phyloP scores from a whole-genome alignment of 2,113 vertebrate species.

The Otocyon megalotis region DNA sequence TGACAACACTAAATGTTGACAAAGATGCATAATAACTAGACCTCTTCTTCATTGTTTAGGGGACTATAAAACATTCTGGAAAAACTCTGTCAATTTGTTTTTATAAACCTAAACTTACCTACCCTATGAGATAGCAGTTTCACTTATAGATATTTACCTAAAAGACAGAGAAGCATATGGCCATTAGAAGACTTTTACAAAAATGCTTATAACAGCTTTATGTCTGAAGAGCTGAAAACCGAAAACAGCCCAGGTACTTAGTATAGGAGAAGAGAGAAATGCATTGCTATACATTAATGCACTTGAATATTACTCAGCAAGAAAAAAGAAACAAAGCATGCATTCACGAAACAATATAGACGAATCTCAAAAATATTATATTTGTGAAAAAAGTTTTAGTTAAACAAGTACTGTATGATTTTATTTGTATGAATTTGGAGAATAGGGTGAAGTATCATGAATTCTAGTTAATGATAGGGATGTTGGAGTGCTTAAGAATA shows the following conservation, averaged over 20 bases:
- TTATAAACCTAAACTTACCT: not conserved
- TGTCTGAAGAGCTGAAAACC: not conserved
- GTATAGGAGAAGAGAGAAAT: not conserved
- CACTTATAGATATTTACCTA: not conserved
- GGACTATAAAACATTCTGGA: not conserved
- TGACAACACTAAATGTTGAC: not conserved
- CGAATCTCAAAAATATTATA: not conserved
- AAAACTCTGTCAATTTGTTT: not conserved
- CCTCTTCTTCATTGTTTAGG: not conserved
- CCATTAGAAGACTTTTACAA: not conserved
- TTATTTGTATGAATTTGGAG: not conserved
- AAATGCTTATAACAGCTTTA: not conserved
- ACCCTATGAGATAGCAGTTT: not conserved
- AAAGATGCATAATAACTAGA: not conserved
- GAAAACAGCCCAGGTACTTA: not conserved
- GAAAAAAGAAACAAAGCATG: not conserved
- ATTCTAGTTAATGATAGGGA: not conserved
- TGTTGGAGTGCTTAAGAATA: not conserved
- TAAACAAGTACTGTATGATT: not conserved
- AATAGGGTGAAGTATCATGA: not conserved
- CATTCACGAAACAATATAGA: not conserved
- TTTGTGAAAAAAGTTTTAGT: not conserved
- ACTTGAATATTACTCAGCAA: not conserved
- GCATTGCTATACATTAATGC: not conserved
- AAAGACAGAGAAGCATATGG: not conserved